phyloP scores from a whole-genome alignment of 2,797 vertebrate genomes.

The Cottoperca gobio region DNA sequence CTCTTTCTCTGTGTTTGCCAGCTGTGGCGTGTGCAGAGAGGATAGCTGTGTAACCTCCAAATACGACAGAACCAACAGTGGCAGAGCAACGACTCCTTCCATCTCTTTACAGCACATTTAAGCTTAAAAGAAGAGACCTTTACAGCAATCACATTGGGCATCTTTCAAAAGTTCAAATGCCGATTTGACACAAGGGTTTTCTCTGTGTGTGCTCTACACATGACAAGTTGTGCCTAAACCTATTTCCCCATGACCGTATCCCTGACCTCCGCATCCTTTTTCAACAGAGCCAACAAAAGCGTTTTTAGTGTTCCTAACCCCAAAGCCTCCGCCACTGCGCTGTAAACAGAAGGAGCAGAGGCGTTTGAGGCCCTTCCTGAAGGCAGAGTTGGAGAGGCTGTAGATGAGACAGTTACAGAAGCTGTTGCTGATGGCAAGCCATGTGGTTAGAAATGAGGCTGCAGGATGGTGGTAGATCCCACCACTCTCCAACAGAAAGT shows the following conservation, averaged over 20 bases:
- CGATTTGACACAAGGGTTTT: constrained; percentile 30
- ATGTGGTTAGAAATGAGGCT: constrained; percentile 96
- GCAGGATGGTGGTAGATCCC: constrained; percentile 89
- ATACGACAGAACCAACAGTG: constrained; percentile 48
- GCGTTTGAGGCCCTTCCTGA: constrained; percentile 95
- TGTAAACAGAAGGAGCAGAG: constrained; percentile 93
- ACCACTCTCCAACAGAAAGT: constrained; percentile 96
- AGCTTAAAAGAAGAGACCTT: constrained; percentile 46
- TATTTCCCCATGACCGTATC: constrained; percentile 63
- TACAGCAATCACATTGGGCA: constrained; percentile 39
- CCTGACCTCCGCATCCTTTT: constrained; percentile 72
- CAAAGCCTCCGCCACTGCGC: constrained; percentile 72
- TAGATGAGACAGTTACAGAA: constrained; percentile 99
- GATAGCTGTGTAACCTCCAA: constrained; percentile 53
- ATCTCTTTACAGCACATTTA: constrained; percentile 42
- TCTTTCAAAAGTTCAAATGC: constrained; percentile 40
- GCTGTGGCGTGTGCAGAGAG: constrained; percentile 46
- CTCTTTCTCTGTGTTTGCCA: constrained; percentile 42
- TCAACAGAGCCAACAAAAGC: constrained; percentile 81
- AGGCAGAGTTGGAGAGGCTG: constrained; percentile 98
- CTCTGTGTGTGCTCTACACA: constrained; percentile 66
- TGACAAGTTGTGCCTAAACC: constrained; percentile 81
- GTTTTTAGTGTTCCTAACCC: constrained; percentile 84
- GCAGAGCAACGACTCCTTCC: constrained; percentile 34
- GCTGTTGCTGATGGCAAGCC: constrained; percentile 99